phyloP scores from a whole-genome alignment of 2,888 invertebrate species.

The Drosophila antonietae region DNA sequence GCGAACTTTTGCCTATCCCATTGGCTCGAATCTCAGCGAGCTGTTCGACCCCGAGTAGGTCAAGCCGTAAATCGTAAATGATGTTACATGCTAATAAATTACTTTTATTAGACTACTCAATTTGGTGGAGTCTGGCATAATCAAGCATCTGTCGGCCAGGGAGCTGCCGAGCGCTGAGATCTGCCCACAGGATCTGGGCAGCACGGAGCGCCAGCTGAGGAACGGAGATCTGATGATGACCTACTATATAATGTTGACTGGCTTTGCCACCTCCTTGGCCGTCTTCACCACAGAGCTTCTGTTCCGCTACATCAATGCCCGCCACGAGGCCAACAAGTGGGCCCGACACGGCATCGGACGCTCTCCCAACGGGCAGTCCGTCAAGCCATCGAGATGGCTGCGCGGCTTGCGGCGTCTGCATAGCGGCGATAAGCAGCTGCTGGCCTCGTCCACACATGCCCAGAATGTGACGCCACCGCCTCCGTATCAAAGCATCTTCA shows the following conservation, averaged over 20 bases:
- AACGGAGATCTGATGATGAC: slow-evolving; percentile 92
- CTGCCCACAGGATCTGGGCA: slow-evolving; percentile 92
- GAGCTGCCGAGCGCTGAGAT: slow-evolving; percentile 91
- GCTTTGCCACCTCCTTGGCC: slow-evolving; percentile 88
- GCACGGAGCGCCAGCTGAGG: slow-evolving; percentile 90
- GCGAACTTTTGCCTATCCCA: slow-evolving; percentile 90
- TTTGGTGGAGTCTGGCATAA: slow-evolving; percentile 91
- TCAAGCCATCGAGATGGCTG: slow-evolving; percentile 72
- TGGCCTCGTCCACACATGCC: slow-evolving; percentile 52
- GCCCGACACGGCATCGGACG: slow-evolving; percentile 75
- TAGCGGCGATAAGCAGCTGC: slow-evolving; percentile 53
- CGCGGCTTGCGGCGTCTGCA: slow-evolving; percentile 47
- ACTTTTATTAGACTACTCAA: slow-evolving; percentile 86
- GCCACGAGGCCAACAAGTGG: slow-evolving; percentile 70
- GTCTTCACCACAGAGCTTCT: slow-evolving; percentile 89
- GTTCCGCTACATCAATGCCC: slow-evolving; percentile 81
- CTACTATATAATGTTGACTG: slow-evolving; percentile 90
- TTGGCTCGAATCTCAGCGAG: slow-evolving; percentile 86
- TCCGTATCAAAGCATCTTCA: slow-evolving; percentile 86
- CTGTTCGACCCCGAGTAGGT: slow-evolving; percentile 89
- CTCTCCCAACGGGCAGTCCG: slow-evolving; percentile 74
- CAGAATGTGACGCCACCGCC: slow-evolving; percentile 86
- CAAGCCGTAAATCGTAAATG: slow-evolving; percentile 72
- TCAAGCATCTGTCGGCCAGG: slow-evolving; percentile 87
- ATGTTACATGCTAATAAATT: neutral